Conservation (phyloP, 1,140 invertebrate species). For the Berghia stephanieae region DNA sequence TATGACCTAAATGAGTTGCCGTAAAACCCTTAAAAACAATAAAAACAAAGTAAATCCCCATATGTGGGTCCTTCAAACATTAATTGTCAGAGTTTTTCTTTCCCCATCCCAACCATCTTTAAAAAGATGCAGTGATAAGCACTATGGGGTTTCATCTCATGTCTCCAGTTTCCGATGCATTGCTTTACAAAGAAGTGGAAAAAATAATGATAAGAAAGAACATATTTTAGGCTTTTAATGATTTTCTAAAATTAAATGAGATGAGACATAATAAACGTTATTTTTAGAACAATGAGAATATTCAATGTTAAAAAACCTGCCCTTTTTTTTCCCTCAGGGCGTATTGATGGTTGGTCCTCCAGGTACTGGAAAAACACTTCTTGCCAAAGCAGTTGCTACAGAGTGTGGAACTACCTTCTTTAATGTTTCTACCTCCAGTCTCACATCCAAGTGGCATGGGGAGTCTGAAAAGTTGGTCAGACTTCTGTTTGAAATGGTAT, state of each 20-base stretch:
- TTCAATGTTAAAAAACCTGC: conserved; percentile 9
- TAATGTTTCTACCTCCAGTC: conserved; percentile 95
- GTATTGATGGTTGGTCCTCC: conserved; percentile 97
- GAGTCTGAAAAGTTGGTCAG: conserved; percentile 99
- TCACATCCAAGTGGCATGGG: conserved; percentile 98
- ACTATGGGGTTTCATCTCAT: too few relatives aligned
- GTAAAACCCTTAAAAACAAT: too few relatives aligned
- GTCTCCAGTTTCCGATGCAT: too few relatives aligned
- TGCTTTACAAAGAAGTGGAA: too few relatives aligned
- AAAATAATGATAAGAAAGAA: neutral
- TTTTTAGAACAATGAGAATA: conserved; percentile 2
- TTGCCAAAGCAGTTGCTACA: conserved; percentile 99
- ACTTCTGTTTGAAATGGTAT: conserved; percentile 97
- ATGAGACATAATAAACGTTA: neutral
- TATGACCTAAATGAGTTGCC: too few relatives aligned
- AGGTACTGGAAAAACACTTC: conserved; percentile 98
- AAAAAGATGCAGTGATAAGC: too few relatives aligned
- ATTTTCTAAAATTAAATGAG: neutral
- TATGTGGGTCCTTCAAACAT: too few relatives aligned
- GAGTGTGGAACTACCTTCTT: conserved; percentile 99
- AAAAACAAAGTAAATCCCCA: too few relatives aligned
- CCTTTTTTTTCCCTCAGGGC: conserved; percentile 69
- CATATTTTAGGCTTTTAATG: neutral
- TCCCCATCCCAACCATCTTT: too few relatives aligned
- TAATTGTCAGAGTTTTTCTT: too few relatives aligned